Conservation (phyloP, 2,113 vertebrate species). For the Azemiops feae region DNA sequence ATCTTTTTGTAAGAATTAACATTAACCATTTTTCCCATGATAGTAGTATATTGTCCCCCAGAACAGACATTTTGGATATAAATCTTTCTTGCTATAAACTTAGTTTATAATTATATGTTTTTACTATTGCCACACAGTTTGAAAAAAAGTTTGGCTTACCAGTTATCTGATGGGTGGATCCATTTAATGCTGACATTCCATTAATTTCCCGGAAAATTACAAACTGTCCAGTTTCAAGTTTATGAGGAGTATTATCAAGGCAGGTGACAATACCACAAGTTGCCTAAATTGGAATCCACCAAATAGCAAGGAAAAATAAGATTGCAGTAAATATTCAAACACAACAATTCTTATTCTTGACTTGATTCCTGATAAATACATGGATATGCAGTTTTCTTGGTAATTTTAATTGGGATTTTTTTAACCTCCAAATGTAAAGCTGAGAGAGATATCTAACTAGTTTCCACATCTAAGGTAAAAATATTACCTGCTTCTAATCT, state of each 20-base stretch:
- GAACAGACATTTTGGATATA: background rate
- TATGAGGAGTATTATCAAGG: slow-evolving; percentile 92
- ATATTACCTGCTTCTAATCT: background rate
- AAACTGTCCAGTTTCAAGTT: slow-evolving; percentile 89
- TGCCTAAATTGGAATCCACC: slow-evolving; percentile 62
- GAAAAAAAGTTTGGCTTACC: slow-evolving; percentile 69
- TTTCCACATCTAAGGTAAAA: background rate
- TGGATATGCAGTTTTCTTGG: background rate
- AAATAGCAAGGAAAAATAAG: background rate
- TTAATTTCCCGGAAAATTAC: slow-evolving; percentile 90
- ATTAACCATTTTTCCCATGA: background rate
- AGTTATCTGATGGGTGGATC: slow-evolving; percentile 80
- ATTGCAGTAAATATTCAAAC: background rate
- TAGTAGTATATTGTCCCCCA: background rate
- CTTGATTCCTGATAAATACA: background rate
- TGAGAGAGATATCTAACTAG: background rate
- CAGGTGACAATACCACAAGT: slow-evolving; percentile 91
- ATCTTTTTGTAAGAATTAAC: background rate
- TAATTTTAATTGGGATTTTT: background rate
- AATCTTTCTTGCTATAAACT: background rate
- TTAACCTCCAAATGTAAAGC: background rate
- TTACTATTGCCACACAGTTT: background rate
- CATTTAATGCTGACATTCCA: slow-evolving; percentile 90
- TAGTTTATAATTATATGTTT: background rate
- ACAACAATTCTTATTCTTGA: background rate